Evolutionary conservation across 2,888 invertebrate species (phyloP).

Genomic region (Apoda limacodes): DNA sequence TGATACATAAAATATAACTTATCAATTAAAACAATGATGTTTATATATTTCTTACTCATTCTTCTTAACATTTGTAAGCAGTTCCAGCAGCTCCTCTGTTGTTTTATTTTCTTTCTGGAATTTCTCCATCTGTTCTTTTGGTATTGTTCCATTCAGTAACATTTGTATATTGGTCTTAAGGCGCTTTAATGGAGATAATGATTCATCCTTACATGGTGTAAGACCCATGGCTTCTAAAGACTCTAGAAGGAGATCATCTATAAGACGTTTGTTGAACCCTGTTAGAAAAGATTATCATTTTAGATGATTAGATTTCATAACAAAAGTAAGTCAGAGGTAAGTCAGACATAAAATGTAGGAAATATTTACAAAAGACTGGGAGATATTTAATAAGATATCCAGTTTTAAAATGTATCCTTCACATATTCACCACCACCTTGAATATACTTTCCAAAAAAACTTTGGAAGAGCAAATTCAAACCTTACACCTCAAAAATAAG

Average conservation of each 20-base stretch:
- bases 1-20: no score
- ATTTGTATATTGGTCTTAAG: slow-evolving; percentile 81
- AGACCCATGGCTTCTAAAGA: slow-evolving; percentile 82
- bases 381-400: neutral
- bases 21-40: no score
- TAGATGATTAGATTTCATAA: slow-evolving; percentile 5
- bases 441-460: slow-evolving; percentile 1
- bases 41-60: slow-evolving; percentile 18
- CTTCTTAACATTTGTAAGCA: slow-evolving; percentile 69
- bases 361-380: neutral
- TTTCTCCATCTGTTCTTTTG: slow-evolving; percentile 80
- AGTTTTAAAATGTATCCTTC: neutral
- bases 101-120: slow-evolving; percentile 80
- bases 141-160: slow-evolving; percentile 85
- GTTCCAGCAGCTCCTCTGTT: slow-evolving; percentile 83
- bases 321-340: slow-evolving; percentile 5
- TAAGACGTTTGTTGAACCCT: slow-evolving; percentile 76
- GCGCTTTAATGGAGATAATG: slow-evolving; percentile 70
- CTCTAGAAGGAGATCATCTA: slow-evolving; percentile 84
- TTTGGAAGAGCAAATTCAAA: slow-evolving; percentile 13
- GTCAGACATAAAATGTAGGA: neutral
- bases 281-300: slow-evolving; percentile 24
- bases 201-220: slow-evolving; percentile 70
- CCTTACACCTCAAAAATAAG: slow-evolving; percentile 9
- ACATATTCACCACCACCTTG: slow-evolving; percentile 24